Base-by-base conservation (phyloP, 2,113 vertebrate genomes). In the Muntiacus reevesi region DNA sequence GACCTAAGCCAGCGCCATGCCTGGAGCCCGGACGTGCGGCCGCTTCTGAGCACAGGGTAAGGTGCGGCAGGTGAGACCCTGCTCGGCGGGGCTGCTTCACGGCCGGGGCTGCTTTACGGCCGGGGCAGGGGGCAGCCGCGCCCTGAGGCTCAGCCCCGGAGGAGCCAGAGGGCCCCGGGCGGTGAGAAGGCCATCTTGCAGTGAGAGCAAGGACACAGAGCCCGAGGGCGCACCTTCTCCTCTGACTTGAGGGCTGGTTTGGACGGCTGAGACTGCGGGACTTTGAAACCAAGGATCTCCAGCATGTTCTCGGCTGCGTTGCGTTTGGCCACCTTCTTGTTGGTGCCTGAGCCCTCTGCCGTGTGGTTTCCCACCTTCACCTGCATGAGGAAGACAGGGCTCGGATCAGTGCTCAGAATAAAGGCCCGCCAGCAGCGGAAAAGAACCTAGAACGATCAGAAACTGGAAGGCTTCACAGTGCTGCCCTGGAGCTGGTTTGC, bases 301-400 rank as follows among this genome's bases (percentile, higher is more conserved):
- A 99, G 98, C 99, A 99, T 99, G 97, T 99, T 99, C 99, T 99
- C 99, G 8, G 99, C 99, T 85, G 99, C 99, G 3, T 99, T 99
- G 96, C 99, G 99, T 96, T 99, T 99, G 95, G 99, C 99, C 97
- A 99, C 99, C 96, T 99, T 99, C 98, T 99, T 99, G 97, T 99
- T 99, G 0, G 99, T 99, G 90, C 99, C 99, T 97, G 99, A 99
- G 74, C 99, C 99, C 98, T 99, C 99, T 4, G 99, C 99, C 83
- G 99, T 99, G 97, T 99, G 99, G 67, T 99, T 98, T 28, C 99
- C 99, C 94, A 99, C 99, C 50, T 99, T 99, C 93, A 99, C 99
- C 99, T 99, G 97, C 14, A 59, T 0, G 36, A n/a, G 33, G n/a
- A 91, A 64, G 71, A 47, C 50, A 96, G 71, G 36, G 87, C 36